Conservation (phyloP, 2,113 vertebrate genomes). For the Cichladusa arquata region DNA sequence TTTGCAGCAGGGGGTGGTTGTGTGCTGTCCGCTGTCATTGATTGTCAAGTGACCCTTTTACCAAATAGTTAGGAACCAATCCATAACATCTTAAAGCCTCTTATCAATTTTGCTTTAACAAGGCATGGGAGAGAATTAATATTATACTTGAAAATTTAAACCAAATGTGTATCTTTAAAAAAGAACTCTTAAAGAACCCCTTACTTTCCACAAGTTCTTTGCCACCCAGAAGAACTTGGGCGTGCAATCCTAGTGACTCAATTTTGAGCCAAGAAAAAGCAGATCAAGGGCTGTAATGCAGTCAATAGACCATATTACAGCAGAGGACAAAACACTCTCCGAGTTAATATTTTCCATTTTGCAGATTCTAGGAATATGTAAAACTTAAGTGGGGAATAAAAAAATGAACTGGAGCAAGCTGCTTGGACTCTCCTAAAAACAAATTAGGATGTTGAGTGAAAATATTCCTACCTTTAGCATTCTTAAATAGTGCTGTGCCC, state of each 20-base stretch:
- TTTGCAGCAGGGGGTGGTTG: background rate
- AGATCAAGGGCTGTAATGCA: background rate
- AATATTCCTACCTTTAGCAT: background rate
- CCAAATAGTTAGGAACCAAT: background rate
- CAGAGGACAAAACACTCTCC: background rate
- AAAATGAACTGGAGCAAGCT: background rate
- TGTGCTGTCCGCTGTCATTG: background rate
- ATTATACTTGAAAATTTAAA: background rate
- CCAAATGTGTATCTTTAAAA: background rate
- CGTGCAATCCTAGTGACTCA: background rate
- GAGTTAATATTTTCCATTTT: conserved; percentile 37
- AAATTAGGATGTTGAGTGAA: background rate
- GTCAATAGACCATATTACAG: background rate
- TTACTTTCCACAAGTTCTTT: conserved; percentile 1
- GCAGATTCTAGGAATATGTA: conserved; percentile 13
- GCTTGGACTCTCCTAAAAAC: background rate
- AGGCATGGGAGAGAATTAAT: background rate
- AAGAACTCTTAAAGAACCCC: background rate
- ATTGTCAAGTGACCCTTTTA: background rate
- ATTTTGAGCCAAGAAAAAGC: conserved; percentile 24
- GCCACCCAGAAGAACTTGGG: background rate
- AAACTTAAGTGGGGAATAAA: background rate
- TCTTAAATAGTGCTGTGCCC: background rate
- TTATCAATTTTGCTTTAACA: background rate
- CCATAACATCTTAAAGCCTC: background rate